Conservation (phyloP, 1,140 invertebrate genomes). For the Aphelenchoides besseyi region DNA sequence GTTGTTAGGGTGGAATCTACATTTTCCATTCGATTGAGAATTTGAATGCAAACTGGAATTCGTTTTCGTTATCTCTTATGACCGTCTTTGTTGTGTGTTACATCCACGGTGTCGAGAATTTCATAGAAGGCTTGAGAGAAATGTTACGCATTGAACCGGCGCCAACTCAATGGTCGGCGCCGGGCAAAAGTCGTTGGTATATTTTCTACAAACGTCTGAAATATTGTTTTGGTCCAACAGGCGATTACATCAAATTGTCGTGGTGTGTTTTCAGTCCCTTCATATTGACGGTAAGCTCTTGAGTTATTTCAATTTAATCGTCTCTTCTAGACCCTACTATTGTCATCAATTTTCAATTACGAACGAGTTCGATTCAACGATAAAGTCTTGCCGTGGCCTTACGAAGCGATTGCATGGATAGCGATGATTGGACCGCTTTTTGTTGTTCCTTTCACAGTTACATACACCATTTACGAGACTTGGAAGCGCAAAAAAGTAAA, state of each 20-base stretch:
- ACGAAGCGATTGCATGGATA: slow-evolving; percentile 59
- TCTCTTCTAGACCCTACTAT: slow-evolving; percentile 36
- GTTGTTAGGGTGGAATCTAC: slow-evolving; percentile 54
- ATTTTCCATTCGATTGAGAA: slow-evolving; percentile 61
- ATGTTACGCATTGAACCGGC: slow-evolving; percentile 43
- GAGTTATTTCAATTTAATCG: not conserved
- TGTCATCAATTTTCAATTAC: slow-evolving; percentile 53
- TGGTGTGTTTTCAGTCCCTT: slow-evolving; percentile 53
- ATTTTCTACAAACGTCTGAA: slow-evolving; percentile 21
- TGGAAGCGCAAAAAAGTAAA: slow-evolving; percentile 23
- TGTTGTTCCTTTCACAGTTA: slow-evolving; percentile 40
- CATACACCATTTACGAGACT: slow-evolving; percentile 34
- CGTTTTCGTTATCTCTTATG: slow-evolving; percentile 51
- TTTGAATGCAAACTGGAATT: slow-evolving; percentile 61
- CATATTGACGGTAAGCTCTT: slow-evolving; percentile 44
- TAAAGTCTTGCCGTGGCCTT: slow-evolving; percentile 44
- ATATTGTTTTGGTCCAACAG: slow-evolving; percentile 52
- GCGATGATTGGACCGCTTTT: slow-evolving; percentile 54
- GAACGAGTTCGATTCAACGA: slow-evolving; percentile 52
- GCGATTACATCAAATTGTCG: slow-evolving; percentile 55
- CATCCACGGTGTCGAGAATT: slow-evolving; percentile 56
- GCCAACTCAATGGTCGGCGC: slow-evolving; percentile 9
- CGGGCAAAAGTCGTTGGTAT: not conserved
- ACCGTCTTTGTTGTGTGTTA: slow-evolving; percentile 55
- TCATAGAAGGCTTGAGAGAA: slow-evolving; percentile 54